Conservation (phyloP, 2,888 invertebrate species). For the Cancer borealis region DNA sequence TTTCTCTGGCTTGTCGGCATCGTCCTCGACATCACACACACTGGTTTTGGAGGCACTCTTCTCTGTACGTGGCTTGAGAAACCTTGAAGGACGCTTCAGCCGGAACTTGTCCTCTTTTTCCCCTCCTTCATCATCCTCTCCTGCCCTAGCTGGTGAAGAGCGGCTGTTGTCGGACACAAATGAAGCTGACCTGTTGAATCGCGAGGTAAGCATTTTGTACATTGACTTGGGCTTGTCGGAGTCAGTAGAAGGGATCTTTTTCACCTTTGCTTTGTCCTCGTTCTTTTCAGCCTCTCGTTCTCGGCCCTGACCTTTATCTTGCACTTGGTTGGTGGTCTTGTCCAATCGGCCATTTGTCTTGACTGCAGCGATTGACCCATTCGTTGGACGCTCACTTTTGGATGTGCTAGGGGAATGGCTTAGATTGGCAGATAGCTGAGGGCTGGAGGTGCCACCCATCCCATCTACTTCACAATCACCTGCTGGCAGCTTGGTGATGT, state of each 20-base stretch:
- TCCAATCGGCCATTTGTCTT: not conserved
- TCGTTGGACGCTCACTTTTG: not conserved
- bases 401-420: not conserved
- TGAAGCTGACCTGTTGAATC: slow-evolving; percentile 74
- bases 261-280: slow-evolving; percentile 55
- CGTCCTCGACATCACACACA: slow-evolving; percentile 70
- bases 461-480: not conserved
- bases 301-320: slow-evolving; percentile 1
- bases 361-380: not conserved
- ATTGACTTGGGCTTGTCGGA: slow-evolving; percentile 76
- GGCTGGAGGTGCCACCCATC: not conserved
- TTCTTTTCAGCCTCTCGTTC: slow-evolving; percentile 22
- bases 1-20: slow-evolving; percentile 64
- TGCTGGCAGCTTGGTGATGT: slow-evolving; percentile 67
- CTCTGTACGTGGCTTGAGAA: slow-evolving; percentile 73
- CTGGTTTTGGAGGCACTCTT: slow-evolving; percentile 75
- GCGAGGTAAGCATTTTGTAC: slow-evolving; percentile 75
- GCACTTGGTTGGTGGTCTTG: not conserved
- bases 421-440: not conserved
- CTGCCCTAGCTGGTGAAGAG: slow-evolving; percentile 23
- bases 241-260: slow-evolving; percentile 70
- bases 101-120: slow-evolving; percentile 74
- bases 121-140: slow-evolving; percentile 62
- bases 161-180: slow-evolving; percentile 70
- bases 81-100: slow-evolving; percentile 74